A percentile compares a stretch with the other conserved stretches of the same genome.
These are phyloP conservation scores for Acrocyrtus sp. DNA, from an alignment of 2,888 invertebrate species.

Conservation along the genomic window DNA sequence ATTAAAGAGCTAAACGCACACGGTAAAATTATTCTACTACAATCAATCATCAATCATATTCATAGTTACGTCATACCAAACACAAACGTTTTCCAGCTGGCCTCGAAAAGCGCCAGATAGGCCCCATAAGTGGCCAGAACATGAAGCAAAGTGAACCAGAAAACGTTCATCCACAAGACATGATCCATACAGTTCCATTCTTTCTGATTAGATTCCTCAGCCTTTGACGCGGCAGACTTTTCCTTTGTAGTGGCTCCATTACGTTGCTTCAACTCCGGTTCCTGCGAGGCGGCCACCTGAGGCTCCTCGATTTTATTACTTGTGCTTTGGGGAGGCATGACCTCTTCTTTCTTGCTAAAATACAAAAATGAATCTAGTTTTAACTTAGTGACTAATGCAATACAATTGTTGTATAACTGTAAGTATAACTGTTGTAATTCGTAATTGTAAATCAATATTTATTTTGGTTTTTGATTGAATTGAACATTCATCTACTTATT, in stretches of 20 bases:
- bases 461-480: too few species aligned
- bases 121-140: conserved; percentile 57
- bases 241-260: neutral
- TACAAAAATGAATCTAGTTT: neutral
- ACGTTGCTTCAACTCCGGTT: neutral
- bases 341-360: too few species aligned
- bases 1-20: neutral
- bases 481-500: too few species aligned
- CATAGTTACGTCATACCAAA: conserved; percentile 38
- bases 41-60: too few species aligned
- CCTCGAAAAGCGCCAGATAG: conserved; percentile 45
- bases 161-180: conserved; percentile 60
- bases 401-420: too few species aligned
- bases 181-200: conserved; percentile 58
- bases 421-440: too few species aligned
- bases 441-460: too few species aligned
- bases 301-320: conserved; percentile 30
- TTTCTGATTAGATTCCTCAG: too few species aligned
- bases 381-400: neutral
- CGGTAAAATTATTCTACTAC: neutral
- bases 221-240: neutral
- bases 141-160: conserved; percentile 60
- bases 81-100: conserved; percentile 42
- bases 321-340: conserved; percentile 48
- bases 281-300: neutral